phyloP scores from a whole-genome alignment of 2,888 invertebrate species.

The Trachelus tabidus region DNA sequence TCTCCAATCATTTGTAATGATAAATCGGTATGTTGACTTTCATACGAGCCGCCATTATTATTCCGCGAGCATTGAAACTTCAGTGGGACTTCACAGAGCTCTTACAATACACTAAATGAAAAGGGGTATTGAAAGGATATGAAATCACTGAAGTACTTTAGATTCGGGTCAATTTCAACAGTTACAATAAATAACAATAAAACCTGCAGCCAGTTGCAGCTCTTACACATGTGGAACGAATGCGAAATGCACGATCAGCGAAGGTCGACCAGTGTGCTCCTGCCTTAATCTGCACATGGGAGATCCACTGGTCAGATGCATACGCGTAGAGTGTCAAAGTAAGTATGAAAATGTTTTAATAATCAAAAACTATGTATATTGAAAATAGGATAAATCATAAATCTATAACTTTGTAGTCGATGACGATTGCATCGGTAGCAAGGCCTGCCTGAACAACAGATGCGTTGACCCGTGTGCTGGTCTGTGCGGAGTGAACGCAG shows the following conservation, averaged over 20 bases:
- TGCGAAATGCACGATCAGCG: slow-evolving; percentile 66
- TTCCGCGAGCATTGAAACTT: no score
- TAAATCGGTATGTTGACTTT: no score
- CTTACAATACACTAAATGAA: no score
- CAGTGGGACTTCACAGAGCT: no score
- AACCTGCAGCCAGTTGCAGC: slow-evolving; percentile 49
- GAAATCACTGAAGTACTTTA: no score
- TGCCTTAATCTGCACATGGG: slow-evolving; percentile 84
- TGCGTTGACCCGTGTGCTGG: slow-evolving; percentile 85
- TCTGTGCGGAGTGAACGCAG: slow-evolving; percentile 80
- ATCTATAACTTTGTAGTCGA: slow-evolving; percentile 69
- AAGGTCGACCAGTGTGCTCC: slow-evolving; percentile 83
- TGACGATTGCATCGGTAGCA: slow-evolving; percentile 79
- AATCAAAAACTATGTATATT: slow-evolving; percentile 28
- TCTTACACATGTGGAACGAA: slow-evolving; percentile 62
- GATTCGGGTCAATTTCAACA: no score
- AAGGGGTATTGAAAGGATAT: no score
- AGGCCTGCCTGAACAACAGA: slow-evolving; percentile 79
- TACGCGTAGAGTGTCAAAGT: slow-evolving; percentile 80
- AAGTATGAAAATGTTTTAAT: slow-evolving; percentile 48
- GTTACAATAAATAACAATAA: no score
- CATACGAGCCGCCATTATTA: no score
- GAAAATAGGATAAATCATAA: no score
- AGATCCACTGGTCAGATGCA: slow-evolving; percentile 80
- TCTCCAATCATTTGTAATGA: no score